Evolutionary conservation across 2,113 vertebrate species (phyloP).

Genomic region (Cryptoleucopteryx plumbea): DNA sequence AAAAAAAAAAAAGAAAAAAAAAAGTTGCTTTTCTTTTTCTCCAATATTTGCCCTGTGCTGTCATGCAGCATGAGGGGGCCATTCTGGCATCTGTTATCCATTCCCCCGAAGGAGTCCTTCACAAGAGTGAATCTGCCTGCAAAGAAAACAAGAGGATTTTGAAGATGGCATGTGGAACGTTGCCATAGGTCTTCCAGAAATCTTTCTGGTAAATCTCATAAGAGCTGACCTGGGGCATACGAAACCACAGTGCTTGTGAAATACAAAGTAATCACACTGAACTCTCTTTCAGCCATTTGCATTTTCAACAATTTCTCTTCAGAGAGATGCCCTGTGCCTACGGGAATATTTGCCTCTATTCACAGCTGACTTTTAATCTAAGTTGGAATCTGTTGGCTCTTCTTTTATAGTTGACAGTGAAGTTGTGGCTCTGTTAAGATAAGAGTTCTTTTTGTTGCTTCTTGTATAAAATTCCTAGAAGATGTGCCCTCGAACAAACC

Average conservation of each 20-base stretch:
- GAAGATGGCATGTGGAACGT: background rate
- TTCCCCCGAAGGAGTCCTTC: background rate
- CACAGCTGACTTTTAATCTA: background rate
- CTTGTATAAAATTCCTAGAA: slow-evolving; percentile 27
- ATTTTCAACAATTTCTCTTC: slow-evolving; percentile 46
- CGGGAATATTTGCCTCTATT: slow-evolving; percentile 18
- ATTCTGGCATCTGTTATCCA: background rate
- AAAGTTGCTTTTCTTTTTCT: background rate
- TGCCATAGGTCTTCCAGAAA: background rate
- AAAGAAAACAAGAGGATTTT: background rate
- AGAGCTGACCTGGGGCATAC: background rate
- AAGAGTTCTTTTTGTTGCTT: slow-evolving; percentile 22
- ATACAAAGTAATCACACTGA: background rate
- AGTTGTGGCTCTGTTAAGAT: slow-evolving; percentile 27
- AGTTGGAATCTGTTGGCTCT: slow-evolving; percentile 15
- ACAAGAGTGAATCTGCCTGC: background rate
- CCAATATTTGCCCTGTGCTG: background rate
- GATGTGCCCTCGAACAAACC: background rate
- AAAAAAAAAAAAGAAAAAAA: background rate
- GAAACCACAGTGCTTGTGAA: background rate
- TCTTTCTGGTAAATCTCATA: background rate
- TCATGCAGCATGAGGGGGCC: background rate
- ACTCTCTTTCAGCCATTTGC: slow-evolving; percentile 18
- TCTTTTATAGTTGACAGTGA: slow-evolving; percentile 35
- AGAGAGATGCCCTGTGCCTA: slow-evolving; percentile 13